Conservation (phyloP, 2,888 invertebrate species). For the Sepioteuthis lessoniana region DNA sequence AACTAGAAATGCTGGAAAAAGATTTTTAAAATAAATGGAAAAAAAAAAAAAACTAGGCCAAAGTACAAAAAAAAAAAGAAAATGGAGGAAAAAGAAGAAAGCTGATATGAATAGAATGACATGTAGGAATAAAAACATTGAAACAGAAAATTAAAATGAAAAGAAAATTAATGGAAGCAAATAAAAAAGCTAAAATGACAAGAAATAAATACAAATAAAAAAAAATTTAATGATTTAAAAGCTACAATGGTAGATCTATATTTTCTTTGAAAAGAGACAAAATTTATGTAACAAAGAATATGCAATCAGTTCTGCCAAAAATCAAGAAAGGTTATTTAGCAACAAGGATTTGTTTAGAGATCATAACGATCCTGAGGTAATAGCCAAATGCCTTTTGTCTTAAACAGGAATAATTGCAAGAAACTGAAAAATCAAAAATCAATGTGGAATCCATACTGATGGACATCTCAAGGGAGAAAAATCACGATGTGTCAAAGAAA, state of each 20-base stretch:
- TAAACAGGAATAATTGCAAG: no score
- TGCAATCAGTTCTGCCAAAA: slow-evolving; percentile 4
- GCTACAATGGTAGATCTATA: not conserved
- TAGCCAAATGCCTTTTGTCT: not conserved
- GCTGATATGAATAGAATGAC: not conserved
- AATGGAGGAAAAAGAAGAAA: not conserved
- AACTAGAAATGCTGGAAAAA: no score
- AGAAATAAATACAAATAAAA: not conserved
- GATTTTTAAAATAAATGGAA: no score
- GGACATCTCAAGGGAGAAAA: not conserved
- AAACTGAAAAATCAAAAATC: not conserved
- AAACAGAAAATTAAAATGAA: not conserved
- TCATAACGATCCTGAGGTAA: not conserved
- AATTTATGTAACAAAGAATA: not conserved
- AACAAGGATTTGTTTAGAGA: not conserved
- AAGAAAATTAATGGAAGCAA: not conserved
- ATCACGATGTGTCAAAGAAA: not conserved
- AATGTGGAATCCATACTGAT: not conserved
- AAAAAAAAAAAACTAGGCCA: no score
- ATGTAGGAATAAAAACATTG: no score
- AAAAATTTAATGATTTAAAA: not conserved
- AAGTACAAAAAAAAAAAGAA: not conserved
- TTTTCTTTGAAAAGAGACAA: not conserved
- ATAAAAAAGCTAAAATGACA: not conserved
- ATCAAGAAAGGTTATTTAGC: not conserved